phyloP scores from a whole-genome alignment of 2,888 invertebrate genomes.

The Nemurella pictetii region DNA sequence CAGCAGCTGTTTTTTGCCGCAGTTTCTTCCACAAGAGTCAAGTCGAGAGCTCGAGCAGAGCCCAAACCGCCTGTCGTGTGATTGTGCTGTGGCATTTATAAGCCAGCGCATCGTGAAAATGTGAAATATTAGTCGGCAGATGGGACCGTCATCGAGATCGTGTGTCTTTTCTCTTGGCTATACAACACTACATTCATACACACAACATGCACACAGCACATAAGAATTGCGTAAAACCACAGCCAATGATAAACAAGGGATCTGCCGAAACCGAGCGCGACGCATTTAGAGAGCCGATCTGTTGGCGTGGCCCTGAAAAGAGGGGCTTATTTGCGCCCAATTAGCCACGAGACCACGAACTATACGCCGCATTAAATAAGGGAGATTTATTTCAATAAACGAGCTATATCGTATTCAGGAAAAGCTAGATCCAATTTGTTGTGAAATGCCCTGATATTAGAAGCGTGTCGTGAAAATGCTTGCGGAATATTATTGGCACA shows the following conservation, averaged over 20 bases:
- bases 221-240: background rate
- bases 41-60: background rate
- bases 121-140: conserved; percentile 7
- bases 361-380: background rate
- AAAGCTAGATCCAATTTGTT: background rate
- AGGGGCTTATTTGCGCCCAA: background rate
- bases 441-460: background rate
- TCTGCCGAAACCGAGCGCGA: background rate
- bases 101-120: background rate
- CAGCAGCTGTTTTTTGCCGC: conserved; percentile 6
- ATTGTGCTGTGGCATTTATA: conserved; percentile 1
- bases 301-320: background rate
- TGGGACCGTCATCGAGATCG: background rate
- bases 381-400: conserved; percentile 1
- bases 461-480: background rate
- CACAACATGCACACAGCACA: background rate
- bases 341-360: background rate
- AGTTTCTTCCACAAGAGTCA: background rate
- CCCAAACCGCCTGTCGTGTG: background rate
- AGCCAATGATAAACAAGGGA: conserved; percentile 2
- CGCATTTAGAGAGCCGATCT: background rate
- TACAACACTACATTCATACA: no score
- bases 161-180: background rate
- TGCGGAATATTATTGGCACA: background rate
- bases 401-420: background rate